Evolutionary conservation across 1,140 invertebrate species (phyloP).

Genomic region (Rhysida immarginata): DNA sequence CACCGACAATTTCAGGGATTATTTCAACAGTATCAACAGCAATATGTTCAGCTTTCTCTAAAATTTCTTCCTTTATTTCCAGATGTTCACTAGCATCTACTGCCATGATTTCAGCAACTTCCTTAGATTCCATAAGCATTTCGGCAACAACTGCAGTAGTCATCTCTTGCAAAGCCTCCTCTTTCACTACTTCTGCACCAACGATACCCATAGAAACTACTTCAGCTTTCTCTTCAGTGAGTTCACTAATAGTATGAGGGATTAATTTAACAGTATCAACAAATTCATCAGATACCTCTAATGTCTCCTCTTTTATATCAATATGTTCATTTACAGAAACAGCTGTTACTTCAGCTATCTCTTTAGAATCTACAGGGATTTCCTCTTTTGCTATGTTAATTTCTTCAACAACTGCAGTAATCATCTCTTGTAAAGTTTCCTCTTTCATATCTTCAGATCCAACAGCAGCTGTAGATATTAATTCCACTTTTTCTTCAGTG

Average conservation of each 20-base stretch:
- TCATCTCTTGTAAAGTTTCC: background rate
- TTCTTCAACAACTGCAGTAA: background rate
- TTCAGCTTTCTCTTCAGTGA: background rate
- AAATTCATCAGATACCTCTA: background rate
- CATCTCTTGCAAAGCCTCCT: background rate
- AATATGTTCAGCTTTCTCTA: background rate
- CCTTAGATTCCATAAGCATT: background rate
- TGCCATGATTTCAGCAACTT: conserved; percentile 18
- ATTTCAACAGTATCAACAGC: background rate
- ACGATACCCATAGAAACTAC: background rate
- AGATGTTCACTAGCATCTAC: conserved; percentile 14
- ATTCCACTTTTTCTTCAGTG: background rate
- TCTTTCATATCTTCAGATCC: background rate
- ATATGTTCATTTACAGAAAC: conserved; percentile 13
- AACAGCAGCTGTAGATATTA: background rate
- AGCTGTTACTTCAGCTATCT: background rate
- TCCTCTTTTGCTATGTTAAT: conserved; percentile 12
- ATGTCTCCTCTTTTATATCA: background rate
- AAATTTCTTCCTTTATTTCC: conserved; percentile 1
- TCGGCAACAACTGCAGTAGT: background rate
- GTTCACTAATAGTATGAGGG: too few species aligned
- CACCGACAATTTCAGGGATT: background rate
- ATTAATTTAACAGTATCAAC: too few species aligned
- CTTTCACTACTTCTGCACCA: background rate
- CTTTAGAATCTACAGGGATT: background rate